Percentiles rank a stretch among this genome's conserved stretches.
These are phyloP conservation scores for Athalia rosae DNA, from an alignment of 2,888 invertebrate species.

Conservation along the genomic window DNA sequence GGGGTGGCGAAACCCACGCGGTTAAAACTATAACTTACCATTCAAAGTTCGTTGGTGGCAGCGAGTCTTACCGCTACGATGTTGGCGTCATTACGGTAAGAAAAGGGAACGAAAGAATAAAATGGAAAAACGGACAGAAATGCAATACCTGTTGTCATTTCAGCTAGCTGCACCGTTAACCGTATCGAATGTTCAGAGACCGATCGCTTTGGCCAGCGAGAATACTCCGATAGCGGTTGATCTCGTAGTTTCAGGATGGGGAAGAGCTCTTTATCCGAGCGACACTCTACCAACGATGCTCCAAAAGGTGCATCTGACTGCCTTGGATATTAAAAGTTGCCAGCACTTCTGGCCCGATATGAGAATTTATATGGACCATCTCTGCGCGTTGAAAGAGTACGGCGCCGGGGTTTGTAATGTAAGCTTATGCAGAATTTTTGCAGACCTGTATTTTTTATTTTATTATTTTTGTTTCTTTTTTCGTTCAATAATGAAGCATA, in stretches of 20 bases:
- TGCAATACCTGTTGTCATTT: neutral
- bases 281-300: constrained; percentile 47
- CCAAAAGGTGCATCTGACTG: constrained; percentile 42
- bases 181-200: constrained; percentile 29
- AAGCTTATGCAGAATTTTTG: neutral
- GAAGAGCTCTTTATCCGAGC: constrained; percentile 44
- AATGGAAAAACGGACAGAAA: neutral
- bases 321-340: constrained; percentile 47
- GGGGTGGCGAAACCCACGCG: constrained; percentile 46
- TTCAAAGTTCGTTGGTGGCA: neutral
- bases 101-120: neutral
- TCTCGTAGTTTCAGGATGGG: constrained; percentile 36
- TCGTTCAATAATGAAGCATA: neutral
- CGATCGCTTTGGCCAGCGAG: constrained; percentile 25
- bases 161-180: constrained; percentile 29
- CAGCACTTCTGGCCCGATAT: constrained; percentile 10
- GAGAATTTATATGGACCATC: constrained; percentile 19
- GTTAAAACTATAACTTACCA: constrained; percentile 12
- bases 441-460: neutral
- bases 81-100: constrained; percentile 34
- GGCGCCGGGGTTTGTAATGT: constrained; percentile 40
- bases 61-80: constrained; percentile 24
- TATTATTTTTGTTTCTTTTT: neutral
- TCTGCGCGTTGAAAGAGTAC: constrained; percentile 11
- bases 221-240: constrained; percentile 12